Conservation (phyloP, 2,888 invertebrate species). For the Temnothorax unifasciatus region DNA sequence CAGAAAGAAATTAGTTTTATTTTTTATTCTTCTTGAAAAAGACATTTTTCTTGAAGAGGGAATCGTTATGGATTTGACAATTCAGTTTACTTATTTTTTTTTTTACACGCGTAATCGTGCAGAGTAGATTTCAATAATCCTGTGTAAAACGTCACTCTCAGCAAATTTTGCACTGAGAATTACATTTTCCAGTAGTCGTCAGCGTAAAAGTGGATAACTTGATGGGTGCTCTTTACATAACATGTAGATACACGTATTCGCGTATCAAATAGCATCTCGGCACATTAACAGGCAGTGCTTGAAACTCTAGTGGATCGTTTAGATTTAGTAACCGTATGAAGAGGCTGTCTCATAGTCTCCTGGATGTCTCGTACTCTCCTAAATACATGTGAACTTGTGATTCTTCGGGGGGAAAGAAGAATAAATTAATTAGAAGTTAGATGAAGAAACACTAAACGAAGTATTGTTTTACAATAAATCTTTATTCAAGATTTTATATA, state of each 20-base stretch:
- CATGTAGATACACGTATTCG: not conserved
- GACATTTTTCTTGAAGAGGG: not conserved
- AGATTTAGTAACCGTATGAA: constrained; percentile 26
- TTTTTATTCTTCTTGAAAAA: not conserved
- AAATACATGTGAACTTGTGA: not conserved
- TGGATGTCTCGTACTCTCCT: not conserved
- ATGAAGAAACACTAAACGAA: not conserved
- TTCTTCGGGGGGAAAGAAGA: not conserved
- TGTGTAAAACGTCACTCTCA: not conserved
- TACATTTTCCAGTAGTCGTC: constrained; percentile 11
- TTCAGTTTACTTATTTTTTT: not conserved
- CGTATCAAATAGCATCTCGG: constrained; percentile 22
- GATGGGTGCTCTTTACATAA: not conserved
- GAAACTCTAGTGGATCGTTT: constrained; percentile 30
- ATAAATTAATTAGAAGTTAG: not conserved
- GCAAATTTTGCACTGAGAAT: constrained; percentile 9
- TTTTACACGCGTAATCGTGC: not conserved
- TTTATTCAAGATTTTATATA: not conserved
- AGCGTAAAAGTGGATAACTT: not conserved
- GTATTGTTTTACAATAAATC: not conserved
- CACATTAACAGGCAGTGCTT: constrained; percentile 38
- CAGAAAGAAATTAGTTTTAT: not conserved
- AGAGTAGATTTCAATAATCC: not conserved
- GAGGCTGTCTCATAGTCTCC: not conserved
- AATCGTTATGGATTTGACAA: not conserved